phyloP scores from a whole-genome alignment of 2,888 invertebrate species.

The Deilephila elpenor region DNA sequence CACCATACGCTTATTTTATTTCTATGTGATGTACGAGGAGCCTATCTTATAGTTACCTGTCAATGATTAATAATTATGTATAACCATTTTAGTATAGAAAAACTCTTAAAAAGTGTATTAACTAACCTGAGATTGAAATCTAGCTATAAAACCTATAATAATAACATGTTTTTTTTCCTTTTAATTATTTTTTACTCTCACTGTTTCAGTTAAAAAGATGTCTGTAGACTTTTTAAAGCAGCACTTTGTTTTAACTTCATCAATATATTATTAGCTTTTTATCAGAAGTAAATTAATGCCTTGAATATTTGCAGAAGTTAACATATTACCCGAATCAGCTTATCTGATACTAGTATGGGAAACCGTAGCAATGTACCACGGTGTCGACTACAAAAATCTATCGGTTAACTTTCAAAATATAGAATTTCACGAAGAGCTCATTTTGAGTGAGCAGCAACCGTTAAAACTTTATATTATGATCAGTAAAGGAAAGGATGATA shows the following conservation, averaged over 20 bases:
- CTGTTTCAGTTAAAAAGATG: too few species aligned
- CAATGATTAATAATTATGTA: too few species aligned
- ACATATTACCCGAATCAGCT: slow-evolving; percentile 87
- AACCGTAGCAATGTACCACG: slow-evolving; percentile 67
- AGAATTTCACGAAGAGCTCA: slow-evolving; percentile 35
- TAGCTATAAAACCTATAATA: too few species aligned
- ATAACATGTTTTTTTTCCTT: too few species aligned
- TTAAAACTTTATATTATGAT: slow-evolving; percentile 31
- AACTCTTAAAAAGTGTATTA: too few species aligned
- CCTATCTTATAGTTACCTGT: too few species aligned
- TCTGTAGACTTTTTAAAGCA: neutral
- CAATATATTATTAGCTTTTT: neutral
- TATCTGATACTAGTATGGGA: slow-evolving; percentile 75
- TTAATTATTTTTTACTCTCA: too few species aligned
- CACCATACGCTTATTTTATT: too few species aligned
- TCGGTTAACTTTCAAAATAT: slow-evolving; percentile 37
- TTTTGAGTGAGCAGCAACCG: slow-evolving; percentile 32
- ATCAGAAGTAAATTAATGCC: too few species aligned
- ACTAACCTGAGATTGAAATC: too few species aligned
- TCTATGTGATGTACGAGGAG: too few species aligned
- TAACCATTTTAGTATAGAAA: too few species aligned
- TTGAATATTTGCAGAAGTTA: slow-evolving; percentile 68
- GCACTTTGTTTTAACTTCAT: neutral
- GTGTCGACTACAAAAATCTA: slow-evolving; percentile 53
- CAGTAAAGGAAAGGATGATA: slow-evolving; percentile 5